Conservation (phyloP, 2,888 invertebrate genomes). For the Allolobophora icterica region DNA sequence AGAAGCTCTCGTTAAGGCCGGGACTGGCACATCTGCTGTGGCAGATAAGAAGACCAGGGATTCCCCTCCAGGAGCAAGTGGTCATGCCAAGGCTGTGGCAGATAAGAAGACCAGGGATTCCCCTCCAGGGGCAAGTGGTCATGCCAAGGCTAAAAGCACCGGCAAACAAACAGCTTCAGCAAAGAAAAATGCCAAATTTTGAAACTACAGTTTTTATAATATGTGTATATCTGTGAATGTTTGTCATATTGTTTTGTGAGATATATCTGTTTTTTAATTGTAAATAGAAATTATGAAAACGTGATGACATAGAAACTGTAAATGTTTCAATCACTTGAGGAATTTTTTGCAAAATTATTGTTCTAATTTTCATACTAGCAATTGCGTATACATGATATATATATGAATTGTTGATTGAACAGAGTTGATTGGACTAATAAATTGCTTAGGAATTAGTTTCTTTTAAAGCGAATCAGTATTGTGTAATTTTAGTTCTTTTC, state of each 20-base stretch:
- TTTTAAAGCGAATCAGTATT: neutral
- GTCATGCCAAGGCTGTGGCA: neutral
- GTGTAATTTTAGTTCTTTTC: neutral
- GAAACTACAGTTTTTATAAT: neutral
- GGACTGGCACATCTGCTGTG: neutral
- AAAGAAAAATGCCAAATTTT: neutral
- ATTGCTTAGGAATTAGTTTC: neutral
- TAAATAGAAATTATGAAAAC: neutral
- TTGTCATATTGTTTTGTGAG: neutral
- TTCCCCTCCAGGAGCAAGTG: neutral
- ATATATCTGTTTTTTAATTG: slow-evolving; percentile 1
- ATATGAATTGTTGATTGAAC: neutral
- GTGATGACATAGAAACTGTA: neutral
- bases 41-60: slow-evolving; percentile 2
- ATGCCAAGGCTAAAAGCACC: neutral
- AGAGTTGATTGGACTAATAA: neutral
- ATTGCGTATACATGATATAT: neutral
- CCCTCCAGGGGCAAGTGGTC: neutral
- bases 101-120: neutral
- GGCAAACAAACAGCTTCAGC: neutral
- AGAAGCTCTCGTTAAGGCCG: neutral
- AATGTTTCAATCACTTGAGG: neutral
- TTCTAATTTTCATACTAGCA: neutral
- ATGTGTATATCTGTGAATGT: neutral
- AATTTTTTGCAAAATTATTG: neutral